Evolutionary conservation across 1,140 invertebrate genomes (phyloP).

Genomic region (Ips typographus): DNA sequence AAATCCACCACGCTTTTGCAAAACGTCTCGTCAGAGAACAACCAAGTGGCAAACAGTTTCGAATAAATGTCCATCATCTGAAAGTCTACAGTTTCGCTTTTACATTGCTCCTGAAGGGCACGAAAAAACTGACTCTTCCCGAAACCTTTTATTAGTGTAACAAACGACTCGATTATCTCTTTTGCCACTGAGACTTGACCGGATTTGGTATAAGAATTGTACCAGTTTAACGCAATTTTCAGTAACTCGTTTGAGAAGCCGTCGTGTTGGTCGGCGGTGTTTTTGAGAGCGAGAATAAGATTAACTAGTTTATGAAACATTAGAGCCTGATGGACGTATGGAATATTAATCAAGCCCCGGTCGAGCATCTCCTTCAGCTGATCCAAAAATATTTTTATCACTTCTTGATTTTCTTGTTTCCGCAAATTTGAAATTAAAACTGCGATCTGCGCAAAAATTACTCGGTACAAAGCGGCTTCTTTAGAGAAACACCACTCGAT

Average conservation of each 20-base stretch:
- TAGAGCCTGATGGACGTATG: no score
- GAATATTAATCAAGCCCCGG: no score
- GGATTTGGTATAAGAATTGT: no score
- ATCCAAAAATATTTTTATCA: no score
- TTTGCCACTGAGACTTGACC: constrained; percentile 42
- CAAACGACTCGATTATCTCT: constrained; percentile 48
- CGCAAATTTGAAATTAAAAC: not conserved
- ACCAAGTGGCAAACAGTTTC: constrained; percentile 54
- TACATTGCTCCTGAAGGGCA: constrained; percentile 40
- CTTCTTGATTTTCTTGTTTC: not conserved
- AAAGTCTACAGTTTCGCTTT: constrained; percentile 45
- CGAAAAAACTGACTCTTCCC: constrained; percentile 52
- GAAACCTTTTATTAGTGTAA: constrained; percentile 53
- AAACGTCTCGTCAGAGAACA: constrained; percentile 51
- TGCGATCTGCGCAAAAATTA: constrained; percentile 50
- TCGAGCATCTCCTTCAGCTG: no score
- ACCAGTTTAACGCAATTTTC: no score
- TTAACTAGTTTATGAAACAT: no score
- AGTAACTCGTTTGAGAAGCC: no score
- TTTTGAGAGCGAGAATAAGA: no score
- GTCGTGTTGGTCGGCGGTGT: no score
- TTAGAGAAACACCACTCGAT: constrained; percentile 55
- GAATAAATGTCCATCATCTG: constrained; percentile 53
- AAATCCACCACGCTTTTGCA: constrained; percentile 58
- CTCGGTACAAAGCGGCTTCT: constrained; percentile 49